These are phyloP conservation scores for Idris sp. DNA, from an alignment of 1,140 invertebrate genomes.

Conservation along the genomic window DNA sequence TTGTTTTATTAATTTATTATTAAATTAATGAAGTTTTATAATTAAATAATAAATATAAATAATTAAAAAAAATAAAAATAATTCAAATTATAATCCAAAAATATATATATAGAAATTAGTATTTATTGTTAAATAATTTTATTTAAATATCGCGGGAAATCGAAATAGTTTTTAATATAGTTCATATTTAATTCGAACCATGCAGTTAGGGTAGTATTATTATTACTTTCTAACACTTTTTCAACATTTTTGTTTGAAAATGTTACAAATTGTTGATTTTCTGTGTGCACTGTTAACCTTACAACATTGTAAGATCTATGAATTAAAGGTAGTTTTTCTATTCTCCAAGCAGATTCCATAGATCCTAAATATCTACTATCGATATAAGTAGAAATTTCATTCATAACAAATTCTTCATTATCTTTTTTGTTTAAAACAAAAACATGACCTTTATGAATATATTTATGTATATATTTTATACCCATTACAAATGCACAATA, in stretches of 20 bases:
- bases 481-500: slow-evolving; percentile 33
- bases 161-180: no score
- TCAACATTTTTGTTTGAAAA: slow-evolving; percentile 16
- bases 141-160: no score
- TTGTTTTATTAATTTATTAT: no score
- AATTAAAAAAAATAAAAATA: no score
- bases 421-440: slow-evolving; percentile 6
- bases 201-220: slow-evolving; percentile 3
- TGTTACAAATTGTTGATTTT: slow-evolving; percentile 42
- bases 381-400: not conserved
- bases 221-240: not conserved
- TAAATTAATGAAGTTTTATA: no score
- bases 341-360: slow-evolving; percentile 30
- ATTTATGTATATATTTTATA: slow-evolving; percentile 2
- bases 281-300: slow-evolving; percentile 26
- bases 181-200: slow-evolving; percentile 4
- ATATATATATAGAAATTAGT: no score
- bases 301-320: slow-evolving; percentile 27
- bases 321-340: slow-evolving; percentile 7
- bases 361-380: slow-evolving; percentile 9
- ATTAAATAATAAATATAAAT: no score
- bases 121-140: no score
- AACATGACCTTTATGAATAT: slow-evolving; percentile 7
- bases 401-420: not conserved
- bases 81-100: no score